phyloP scores from a whole-genome alignment of 2,797 vertebrate genomes.

The Melanotaenia trifasciata region DNA sequence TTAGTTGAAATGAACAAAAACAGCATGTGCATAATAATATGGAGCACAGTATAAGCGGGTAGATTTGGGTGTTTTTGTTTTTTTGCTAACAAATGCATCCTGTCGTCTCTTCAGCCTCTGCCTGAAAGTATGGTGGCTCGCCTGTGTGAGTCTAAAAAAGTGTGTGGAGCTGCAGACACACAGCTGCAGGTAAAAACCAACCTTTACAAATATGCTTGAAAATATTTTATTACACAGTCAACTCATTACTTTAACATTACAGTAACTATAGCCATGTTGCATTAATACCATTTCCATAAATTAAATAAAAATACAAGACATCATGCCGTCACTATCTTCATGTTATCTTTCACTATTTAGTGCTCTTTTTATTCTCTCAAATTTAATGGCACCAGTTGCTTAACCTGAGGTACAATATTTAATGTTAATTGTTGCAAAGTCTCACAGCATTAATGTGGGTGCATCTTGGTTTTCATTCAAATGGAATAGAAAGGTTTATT shows the following conservation, averaged over 20 bases:
- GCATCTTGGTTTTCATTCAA: neutral
- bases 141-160: constrained; percentile 96
- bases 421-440: neutral
- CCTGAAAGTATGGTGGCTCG: constrained; percentile 94
- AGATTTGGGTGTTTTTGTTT: too few species aligned
- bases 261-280: neutral
- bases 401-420: neutral
- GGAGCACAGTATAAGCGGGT: too few species aligned
- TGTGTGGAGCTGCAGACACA: constrained; percentile 94
- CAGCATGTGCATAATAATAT: neutral
- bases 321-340: neutral
- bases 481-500: neutral
- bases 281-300: neutral
- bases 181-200: constrained; percentile 90
- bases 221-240: neutral
- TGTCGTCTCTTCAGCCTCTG: constrained; percentile 81
- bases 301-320: neutral
- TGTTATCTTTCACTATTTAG: neutral
- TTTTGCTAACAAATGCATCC: neutral
- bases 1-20: too few species aligned
- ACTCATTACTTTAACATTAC: neutral
- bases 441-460: neutral
- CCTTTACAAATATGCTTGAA: neutral
- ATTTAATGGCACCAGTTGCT: neutral
- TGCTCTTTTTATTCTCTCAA: neutral